Percentiles rank a stretch among this genome's conserved stretches.
phyloP scores from a whole-genome alignment of 2,113 vertebrate genomes.

The Anarhynchus alexandrinus region DNA sequence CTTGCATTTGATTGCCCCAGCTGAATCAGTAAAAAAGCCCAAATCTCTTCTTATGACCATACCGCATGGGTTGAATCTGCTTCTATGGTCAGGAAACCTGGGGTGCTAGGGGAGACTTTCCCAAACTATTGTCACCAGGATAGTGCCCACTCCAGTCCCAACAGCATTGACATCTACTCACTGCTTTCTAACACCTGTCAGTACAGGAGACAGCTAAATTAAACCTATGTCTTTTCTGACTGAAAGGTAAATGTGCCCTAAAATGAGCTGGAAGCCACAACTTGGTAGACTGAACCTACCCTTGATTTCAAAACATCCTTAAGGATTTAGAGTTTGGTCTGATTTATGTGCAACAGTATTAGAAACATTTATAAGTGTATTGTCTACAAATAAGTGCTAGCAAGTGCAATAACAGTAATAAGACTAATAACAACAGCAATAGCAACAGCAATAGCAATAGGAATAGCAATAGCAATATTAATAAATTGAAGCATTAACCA shows the following conservation, averaged over 20 bases:
- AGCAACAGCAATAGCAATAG: not conserved
- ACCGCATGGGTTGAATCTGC: not conserved
- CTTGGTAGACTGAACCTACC: not conserved
- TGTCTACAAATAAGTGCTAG: not conserved
- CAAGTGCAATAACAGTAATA: not conserved
- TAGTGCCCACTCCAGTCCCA: not conserved
- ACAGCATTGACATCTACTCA: not conserved
- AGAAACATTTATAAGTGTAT: not conserved
- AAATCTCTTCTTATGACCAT: not conserved
- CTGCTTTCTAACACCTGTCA: not conserved
- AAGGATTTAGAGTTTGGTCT: not conserved
- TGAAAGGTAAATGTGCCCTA: not conserved
- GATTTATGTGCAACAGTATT: not conserved
- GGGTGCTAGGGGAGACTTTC: rapidly evolving
- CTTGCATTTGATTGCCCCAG: not conserved
- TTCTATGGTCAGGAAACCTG: not conserved
- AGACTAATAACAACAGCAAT: not conserved
- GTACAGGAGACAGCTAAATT: not conserved
- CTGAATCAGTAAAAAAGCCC: not conserved
- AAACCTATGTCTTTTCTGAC: not conserved
- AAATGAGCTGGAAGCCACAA: not conserved
- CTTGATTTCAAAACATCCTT: not conserved
- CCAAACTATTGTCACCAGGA: not conserved
- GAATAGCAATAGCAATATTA: not conserved
- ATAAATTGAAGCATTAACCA: not conserved